Evolutionary conservation across 2,113 vertebrate genomes (phyloP), one percentile per base, ranked within the genome.

Genomic region (Lethenteron camtschaticum): DNA sequence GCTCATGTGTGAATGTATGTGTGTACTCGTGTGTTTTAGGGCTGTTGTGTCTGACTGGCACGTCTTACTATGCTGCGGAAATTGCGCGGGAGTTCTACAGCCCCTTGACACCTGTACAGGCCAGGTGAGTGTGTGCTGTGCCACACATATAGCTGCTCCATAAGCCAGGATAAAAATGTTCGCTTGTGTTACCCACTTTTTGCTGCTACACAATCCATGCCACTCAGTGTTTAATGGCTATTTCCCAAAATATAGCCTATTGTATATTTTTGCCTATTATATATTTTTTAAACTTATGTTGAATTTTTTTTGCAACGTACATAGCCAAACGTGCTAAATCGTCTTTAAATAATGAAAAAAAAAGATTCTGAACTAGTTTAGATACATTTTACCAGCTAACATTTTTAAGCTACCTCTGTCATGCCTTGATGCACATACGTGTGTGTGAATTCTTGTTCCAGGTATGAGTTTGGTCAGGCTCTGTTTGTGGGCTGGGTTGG

Each of bases 401-500:
- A 55, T 12, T 12, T 55, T 16, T 7, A 55, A 16, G 24, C 9
- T 55, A 18, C 5, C 16, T n/a, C 7, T 8, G 55, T 11, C 24
- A 9, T 68, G 12, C 11, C 58, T 56, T 18, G 4, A 5, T 1
- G 12, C 13, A 3, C n/a, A 56, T 12, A 56, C 41, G 2, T 2
- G 55, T 57, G 13, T 16, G 55, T 57, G 12, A 69, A 8, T 68
- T 70, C 12, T 72, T 55, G 56, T 71, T 57, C 9, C 72, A 92
- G 87, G 70, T 85, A 78, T 75, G 88, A 90, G 73, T 88, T 95
- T 73, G 92, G 90, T 12, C 82, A 79, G 2, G 87, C 90, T 13
- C 81, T 92, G 69, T 90, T 89, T 71, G 79, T 86, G 9, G 90
- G 88, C 71, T 90, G 85, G 86, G 81, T 79, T 10, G 88, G 84